Conservation (phyloP, 2,888 invertebrate genomes). For the Caprella mutica region DNA sequence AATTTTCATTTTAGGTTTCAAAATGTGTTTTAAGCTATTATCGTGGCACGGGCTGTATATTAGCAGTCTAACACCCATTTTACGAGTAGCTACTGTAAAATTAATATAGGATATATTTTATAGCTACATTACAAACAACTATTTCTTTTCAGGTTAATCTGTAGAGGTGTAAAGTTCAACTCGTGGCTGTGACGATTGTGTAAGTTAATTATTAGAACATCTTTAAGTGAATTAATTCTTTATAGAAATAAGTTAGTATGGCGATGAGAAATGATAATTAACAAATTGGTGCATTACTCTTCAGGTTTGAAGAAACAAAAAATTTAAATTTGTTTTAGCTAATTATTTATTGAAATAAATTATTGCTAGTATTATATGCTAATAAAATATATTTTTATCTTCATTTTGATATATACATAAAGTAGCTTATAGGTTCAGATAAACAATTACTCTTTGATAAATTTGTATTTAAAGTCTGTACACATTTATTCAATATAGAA, state of each 20-base stretch:
- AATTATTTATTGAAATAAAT: background rate
- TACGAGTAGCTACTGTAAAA: no score
- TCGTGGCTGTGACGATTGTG: no score
- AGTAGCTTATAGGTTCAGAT: background rate
- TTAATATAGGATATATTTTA: no score
- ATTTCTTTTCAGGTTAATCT: no score
- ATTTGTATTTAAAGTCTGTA: slow-evolving; percentile 2
- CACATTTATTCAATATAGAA: background rate
- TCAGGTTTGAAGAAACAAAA: background rate
- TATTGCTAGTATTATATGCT: background rate
- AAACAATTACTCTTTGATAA: slow-evolving; percentile 3
- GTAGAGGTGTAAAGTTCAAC: no score
- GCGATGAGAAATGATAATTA: background rate
- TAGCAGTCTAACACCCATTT: no score
- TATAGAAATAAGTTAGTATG: background rate
- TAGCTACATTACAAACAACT: no score
- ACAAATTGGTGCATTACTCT: background rate
- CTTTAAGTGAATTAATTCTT: background rate
- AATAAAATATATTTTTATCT: background rate
- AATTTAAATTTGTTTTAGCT: background rate
- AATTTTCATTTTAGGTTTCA: no score
- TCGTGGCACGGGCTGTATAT: no score
- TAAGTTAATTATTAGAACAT: no score
- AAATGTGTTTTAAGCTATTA: no score
- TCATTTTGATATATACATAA: background rate